Conservation (phyloP, 2,113 vertebrate genomes). For the Gymnobelideus leadbeateri region DNA sequence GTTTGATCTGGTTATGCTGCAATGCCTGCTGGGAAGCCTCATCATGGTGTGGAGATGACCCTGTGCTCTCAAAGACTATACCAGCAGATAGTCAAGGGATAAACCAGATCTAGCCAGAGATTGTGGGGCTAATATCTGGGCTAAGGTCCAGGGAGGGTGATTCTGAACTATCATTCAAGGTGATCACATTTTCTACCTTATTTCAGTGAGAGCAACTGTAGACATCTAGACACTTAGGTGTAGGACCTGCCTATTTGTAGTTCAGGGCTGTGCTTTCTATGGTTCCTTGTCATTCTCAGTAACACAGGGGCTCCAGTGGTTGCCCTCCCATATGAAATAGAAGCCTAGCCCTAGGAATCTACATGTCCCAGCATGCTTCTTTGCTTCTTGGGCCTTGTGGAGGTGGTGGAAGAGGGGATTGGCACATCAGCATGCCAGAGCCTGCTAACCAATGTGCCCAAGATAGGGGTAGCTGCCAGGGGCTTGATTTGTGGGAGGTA, state of each 20-base stretch:
- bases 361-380: background rate
- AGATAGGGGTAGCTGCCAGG: background rate
- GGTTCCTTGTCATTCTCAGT: background rate
- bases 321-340: background rate
- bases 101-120: background rate
- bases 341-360: background rate
- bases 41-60: background rate
- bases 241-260: background rate
- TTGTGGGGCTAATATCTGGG: background rate
- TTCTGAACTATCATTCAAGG: background rate
- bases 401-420: background rate
- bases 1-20: background rate
- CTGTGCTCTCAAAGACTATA: background rate
- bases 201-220: background rate
- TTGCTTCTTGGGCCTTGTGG: background rate
- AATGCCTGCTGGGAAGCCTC: background rate
- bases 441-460: background rate
- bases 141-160: background rate
- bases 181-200: background rate
- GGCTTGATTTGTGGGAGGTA: background rate
- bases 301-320: background rate
- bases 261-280: background rate
- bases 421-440: background rate
- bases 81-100: background rate
- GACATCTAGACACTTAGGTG: background rate